Percentiles rank a stretch among this genome's conserved stretches.
These are phyloP conservation scores for Drosophila emarginata DNA, from an alignment of 2,888 invertebrate species.

Conservation along the genomic window DNA sequence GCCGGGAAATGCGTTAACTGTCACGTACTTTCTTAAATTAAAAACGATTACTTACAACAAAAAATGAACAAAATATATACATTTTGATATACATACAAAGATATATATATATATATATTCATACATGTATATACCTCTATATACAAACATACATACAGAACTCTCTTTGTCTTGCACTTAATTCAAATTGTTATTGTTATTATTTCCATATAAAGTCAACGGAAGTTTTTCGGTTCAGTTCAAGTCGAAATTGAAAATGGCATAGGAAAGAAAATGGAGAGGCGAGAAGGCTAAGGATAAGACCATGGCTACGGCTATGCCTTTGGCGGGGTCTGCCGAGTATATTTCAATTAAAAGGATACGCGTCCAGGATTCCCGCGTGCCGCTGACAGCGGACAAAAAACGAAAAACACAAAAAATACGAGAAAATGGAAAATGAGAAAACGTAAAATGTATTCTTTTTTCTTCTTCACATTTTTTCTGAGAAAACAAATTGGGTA, in stretches of 20 bases:
- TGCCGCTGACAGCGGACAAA: slow-evolving; percentile 65
- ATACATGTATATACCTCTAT: neutral
- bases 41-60: slow-evolving; percentile 69
- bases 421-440: slow-evolving; percentile 37
- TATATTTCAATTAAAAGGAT: slow-evolving; percentile 73
- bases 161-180: slow-evolving; percentile 57
- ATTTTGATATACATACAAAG: neutral
- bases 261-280: neutral
- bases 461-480: neutral
- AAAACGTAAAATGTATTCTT: slow-evolving; percentile 19
- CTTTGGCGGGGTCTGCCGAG: slow-evolving; percentile 31
- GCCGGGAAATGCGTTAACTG: slow-evolving; percentile 47
- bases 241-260: neutral
- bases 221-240: slow-evolving; percentile 18
- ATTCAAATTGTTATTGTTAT: slow-evolving; percentile 76
- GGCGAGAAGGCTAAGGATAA: slow-evolving; percentile 1
- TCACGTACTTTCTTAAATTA: slow-evolving; percentile 74
- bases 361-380: slow-evolving; percentile 58
- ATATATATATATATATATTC: neutral
- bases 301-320: neutral
- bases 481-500: slow-evolving; percentile 42
- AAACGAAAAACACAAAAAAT: slow-evolving; percentile 14
- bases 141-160: neutral
- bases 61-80: slow-evolving; percentile 35
- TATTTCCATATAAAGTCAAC: slow-evolving; percentile 69